Conservation (phyloP, 2,888 invertebrate genomes). For the Drosophila basisetae region DNA sequence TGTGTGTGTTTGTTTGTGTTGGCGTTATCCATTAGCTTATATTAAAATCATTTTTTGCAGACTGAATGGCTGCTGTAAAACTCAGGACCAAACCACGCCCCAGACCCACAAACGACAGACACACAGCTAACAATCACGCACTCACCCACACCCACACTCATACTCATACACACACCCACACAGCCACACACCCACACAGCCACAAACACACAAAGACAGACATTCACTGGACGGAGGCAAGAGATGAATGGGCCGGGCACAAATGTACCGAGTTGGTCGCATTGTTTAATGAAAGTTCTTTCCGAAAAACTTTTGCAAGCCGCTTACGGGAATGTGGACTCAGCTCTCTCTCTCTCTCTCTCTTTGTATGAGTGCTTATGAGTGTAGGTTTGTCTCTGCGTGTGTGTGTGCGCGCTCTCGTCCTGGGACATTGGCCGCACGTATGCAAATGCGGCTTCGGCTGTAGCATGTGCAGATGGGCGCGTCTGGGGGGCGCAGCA, state of each 20-base stretch:
- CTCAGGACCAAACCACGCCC: conserved; percentile 38
- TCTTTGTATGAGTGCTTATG: conserved; percentile 16
- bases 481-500: conserved; percentile 31
- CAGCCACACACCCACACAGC: conserved; percentile 1
- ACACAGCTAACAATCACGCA: conserved; percentile 48
- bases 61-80: conserved; percentile 67
- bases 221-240: conserved; percentile 44
- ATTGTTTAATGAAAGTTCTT: conserved; percentile 81
- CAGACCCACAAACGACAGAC: conserved; percentile 45
- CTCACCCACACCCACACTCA: conserved; percentile 30
- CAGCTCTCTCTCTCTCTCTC: conserved; percentile 3
- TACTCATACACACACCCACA: background rate
- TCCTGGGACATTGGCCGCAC: conserved; percentile 63
- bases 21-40: conserved; percentile 79
- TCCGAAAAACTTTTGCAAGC: conserved; percentile 74
- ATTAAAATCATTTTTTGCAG: conserved; percentile 78
- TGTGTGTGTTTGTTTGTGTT: conserved; percentile 57
- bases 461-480: conserved; percentile 39
- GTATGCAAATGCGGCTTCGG: conserved; percentile 61
- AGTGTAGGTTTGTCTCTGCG: conserved; percentile 9
- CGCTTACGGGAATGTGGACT: conserved; percentile 42
- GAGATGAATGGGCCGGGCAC: conserved; percentile 65
- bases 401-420: conserved; percentile 28
- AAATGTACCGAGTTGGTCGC: conserved; percentile 72
- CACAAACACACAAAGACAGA: conserved; percentile 4